These are phyloP conservation scores for Passer montanus DNA, from an alignment of 2,113 vertebrate genomes.

Conservation along the genomic window DNA sequence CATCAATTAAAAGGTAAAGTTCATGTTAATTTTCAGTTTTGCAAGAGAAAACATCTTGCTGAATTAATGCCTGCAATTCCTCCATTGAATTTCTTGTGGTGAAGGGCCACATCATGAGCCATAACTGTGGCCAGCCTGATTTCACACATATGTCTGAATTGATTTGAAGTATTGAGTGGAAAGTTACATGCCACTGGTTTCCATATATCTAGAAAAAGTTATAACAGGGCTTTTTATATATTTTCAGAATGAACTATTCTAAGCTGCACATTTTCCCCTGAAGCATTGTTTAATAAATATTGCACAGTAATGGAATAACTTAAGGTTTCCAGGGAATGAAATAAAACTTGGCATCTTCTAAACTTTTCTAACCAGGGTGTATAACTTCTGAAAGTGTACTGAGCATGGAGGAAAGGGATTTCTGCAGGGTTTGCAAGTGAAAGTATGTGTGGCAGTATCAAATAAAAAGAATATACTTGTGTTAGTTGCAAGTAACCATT, in stretches of 20 bases:
- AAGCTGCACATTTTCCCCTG: neutral
- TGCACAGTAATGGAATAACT: neutral
- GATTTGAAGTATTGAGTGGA: neutral
- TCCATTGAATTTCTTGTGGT: fast-evolving
- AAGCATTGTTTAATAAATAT: neutral
- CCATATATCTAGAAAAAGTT: neutral
- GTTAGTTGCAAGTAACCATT: neutral
- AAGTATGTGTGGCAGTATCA: neutral
- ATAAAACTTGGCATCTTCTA: neutral
- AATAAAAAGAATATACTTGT: neutral
- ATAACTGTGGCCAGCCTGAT: neutral
- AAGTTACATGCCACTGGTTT: neutral
- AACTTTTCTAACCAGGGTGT: neutral
- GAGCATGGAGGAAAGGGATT: neutral
- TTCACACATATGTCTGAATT: fast-evolving
- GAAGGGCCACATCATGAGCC: neutral
- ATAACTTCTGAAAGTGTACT: neutral
- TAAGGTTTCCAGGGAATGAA: neutral
- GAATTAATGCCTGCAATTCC: neutral
- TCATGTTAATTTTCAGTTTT: neutral
- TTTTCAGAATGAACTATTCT: neutral
- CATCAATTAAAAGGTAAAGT: neutral
- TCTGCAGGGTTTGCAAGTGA: neutral
- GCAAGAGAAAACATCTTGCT: neutral
- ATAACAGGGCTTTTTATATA: neutral